Base-by-base conservation (phyloP, 2,797 vertebrate genomes). In the Schizothorax lantsangensis region DNA sequence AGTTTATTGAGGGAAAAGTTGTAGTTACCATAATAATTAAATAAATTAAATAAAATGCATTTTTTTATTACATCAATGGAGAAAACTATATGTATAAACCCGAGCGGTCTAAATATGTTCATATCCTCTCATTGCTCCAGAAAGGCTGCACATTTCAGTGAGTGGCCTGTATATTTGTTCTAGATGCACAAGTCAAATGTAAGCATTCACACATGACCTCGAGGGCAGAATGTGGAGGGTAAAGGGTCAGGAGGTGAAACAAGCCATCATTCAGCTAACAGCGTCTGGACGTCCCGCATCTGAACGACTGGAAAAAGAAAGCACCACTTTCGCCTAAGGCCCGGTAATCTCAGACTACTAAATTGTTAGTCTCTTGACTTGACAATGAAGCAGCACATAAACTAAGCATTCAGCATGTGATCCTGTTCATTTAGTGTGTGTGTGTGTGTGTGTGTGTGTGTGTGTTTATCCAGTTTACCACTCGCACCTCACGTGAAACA, bases 191-290 rank as follows among this genome's bases (percentile, higher is more conserved):
- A 91, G 87, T 86, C 83, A 90, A 91, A 91, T 87, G 84, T 83
- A 91, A 89, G 86, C 81, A 90, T 87, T 91, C 89, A 90, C 89
- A 88, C 86, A 73, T 91, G 88, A 91, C 89, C 87, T 83, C 72
- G 83, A 45, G 83, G 84, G 82, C 87, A 85, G 84, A 84, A 84
- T 79, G 68, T 78, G 80, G 74, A 59, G 78, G 88, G 68, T 74
- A 43, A 69, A 26, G 84, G 73, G 62, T 85, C 84, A 72, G 47
- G 19, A 57, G 66, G 78, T 75, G 87, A 81, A 88, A 85, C 87
- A 85, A 85, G 23, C 88, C 87, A 89, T 89, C 90, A 88, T 84
- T 91, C 90, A 91, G 86, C 86, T 14, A 38, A 78, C 40, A 71
- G 57, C 26, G 72, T 73, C 74, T 78, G 80, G 73, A 78, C 62